Percentiles rank a stretch among this genome's conserved stretches.
These are phyloP conservation scores for Drosophila percnosoma DNA, from an alignment of 2,888 invertebrate species.

Conservation along the genomic window DNA sequence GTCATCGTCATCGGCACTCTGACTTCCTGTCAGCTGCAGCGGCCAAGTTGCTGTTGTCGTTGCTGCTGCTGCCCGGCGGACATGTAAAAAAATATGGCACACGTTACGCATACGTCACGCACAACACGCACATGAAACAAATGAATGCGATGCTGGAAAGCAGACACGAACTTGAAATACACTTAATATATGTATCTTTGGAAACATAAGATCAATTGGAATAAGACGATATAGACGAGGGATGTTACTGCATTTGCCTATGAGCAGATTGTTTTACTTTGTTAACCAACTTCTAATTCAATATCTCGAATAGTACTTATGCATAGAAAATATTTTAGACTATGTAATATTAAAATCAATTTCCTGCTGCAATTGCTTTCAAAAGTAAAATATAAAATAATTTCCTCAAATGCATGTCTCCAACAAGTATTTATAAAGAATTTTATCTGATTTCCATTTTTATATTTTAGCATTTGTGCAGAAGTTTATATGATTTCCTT, in stretches of 20 bases:
- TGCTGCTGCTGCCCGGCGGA: constrained; percentile 52
- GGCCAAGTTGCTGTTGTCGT: constrained; percentile 28
- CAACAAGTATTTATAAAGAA: neutral
- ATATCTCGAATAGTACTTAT: neutral
- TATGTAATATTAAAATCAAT: neutral
- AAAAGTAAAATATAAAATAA: neutral
- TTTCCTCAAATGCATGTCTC: neutral
- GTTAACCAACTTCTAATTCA: neutral
- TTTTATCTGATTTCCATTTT: neutral
- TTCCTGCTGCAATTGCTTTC: neutral
- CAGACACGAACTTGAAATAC: constrained; percentile 21
- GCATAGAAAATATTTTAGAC: too few relatives aligned
- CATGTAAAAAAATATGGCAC: constrained; percentile 73
- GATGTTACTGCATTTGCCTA: neutral
- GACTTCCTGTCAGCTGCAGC: constrained; percentile 56
- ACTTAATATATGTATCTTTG: neutral
- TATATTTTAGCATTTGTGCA: neutral
- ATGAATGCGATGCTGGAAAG: constrained; percentile 16
- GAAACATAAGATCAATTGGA: too few relatives aligned
- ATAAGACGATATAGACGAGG: neutral
- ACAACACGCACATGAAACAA: constrained; percentile 45
- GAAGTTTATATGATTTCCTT: neutral
- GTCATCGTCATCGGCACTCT: constrained; percentile 46
- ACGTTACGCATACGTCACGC: constrained; percentile 73
- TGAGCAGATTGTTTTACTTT: neutral